These are phyloP conservation scores for Entomobrya proxima DNA, from an alignment of 2,888 invertebrate species.

Conservation along the genomic window DNA sequence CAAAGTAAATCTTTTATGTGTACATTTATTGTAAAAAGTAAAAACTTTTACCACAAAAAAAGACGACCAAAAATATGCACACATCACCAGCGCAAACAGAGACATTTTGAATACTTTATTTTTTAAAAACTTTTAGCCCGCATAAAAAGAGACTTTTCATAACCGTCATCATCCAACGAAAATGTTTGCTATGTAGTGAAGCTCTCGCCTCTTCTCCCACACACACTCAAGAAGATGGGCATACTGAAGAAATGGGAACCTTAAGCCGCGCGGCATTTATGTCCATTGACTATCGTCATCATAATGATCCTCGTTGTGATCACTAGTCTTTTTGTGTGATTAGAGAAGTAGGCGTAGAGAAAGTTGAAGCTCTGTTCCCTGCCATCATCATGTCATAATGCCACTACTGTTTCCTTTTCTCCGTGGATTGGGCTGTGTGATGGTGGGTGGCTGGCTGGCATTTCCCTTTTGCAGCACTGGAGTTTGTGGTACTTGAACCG, in stretches of 20 bases:
- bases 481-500: neutral
- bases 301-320: neutral
- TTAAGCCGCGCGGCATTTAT: conserved; percentile 24
- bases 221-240: neutral
- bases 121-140: too few species aligned
- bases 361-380: neutral
- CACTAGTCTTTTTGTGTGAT: conserved; percentile 28
- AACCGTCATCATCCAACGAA: too few species aligned
- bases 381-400: conserved; percentile 9
- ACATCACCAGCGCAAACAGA: too few species aligned
- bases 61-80: too few species aligned
- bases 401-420: neutral
- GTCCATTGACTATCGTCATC: conserved; percentile 8
- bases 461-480: conserved; percentile 1
- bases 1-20: too few species aligned
- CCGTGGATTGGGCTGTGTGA: neutral
- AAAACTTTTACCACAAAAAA: too few species aligned
- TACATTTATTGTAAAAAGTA: too few species aligned
- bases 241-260: neutral
- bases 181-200: neutral
- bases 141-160: too few species aligned
- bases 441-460: neutral
- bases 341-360: neutral
- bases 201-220: neutral
- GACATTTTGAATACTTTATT: too few species aligned